Percentiles rank a stretch among this genome's conserved stretches.
These are phyloP conservation scores for Aurelia sp. DNA, from an alignment of 30 jellyfish, hydroid and myxozoan species.

Conservation along the genomic window DNA sequence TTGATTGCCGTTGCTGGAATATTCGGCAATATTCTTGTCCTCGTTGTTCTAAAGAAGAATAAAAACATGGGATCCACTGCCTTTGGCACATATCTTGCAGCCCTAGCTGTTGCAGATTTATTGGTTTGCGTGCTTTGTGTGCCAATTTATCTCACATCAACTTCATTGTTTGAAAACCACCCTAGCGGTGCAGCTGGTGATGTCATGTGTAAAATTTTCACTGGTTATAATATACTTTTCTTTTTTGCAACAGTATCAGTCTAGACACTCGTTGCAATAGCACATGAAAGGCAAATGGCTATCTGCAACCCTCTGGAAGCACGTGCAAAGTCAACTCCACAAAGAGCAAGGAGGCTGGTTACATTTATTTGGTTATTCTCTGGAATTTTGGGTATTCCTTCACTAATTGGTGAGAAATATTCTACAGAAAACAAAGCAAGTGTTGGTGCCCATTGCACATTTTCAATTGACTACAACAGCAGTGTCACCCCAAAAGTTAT, in stretches of 20 bases:
- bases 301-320: slow-evolving; percentile 78
- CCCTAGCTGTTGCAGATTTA: slow-evolving; percentile 72
- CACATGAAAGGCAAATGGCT: slow-evolving; percentile 73
- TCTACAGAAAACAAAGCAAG: slow-evolving; percentile 62
- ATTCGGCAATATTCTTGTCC: slow-evolving; percentile 54
- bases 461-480: slow-evolving; percentile 59
- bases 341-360: slow-evolving; percentile 34
- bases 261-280: slow-evolving; percentile 74
- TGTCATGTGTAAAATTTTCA: slow-evolving; percentile 62
- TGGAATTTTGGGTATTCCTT: slow-evolving; percentile 45
- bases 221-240: slow-evolving; percentile 79
- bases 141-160: slow-evolving; percentile 73
- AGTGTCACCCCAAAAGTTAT: slow-evolving; percentile 55
- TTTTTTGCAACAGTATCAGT: slow-evolving; percentile 84
- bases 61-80: slow-evolving; percentile 59
- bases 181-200: slow-evolving; percentile 77
- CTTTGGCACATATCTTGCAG: slow-evolving; percentile 61
- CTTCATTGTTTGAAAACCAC: slow-evolving; percentile 59
- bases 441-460: slow-evolving; percentile 85
- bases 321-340: slow-evolving; percentile 45
- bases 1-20: slow-evolving; percentile 59
- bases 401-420: slow-evolving; percentile 67
- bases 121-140: slow-evolving; percentile 63
- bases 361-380: slow-evolving; percentile 62
- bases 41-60: slow-evolving; percentile 47